phyloP scores from a whole-genome alignment of 1,140 invertebrate genomes.

The Bombus huntii region DNA sequence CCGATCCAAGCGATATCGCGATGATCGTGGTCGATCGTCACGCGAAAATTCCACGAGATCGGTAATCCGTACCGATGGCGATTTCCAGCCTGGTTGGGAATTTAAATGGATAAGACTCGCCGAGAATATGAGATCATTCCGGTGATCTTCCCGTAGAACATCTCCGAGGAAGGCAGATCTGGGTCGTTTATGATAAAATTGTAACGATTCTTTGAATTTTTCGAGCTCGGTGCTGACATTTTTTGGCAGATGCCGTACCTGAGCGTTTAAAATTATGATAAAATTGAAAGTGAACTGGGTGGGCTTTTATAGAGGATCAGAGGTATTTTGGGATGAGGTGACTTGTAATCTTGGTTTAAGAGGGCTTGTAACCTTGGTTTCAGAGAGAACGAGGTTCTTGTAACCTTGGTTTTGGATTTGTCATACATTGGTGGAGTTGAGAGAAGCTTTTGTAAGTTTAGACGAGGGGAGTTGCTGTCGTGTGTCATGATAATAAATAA shows the following conservation, averaged over 20 bases:
- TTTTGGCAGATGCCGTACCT: too few relatives aligned
- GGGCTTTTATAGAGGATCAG: not conserved
- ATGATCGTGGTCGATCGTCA: not conserved
- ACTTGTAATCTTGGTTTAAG: not conserved
- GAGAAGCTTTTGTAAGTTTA: too few relatives aligned
- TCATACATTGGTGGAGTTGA: too few relatives aligned
- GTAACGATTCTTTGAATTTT: too few relatives aligned
- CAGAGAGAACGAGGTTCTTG: too few relatives aligned
- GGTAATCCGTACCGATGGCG: not conserved
- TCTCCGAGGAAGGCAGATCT: not conserved
- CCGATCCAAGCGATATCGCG: not conserved
- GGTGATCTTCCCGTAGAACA: too few relatives aligned
- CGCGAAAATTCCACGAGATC: not conserved
- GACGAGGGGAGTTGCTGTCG: too few relatives aligned
- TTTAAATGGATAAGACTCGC: not conserved
- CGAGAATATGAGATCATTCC: not conserved
- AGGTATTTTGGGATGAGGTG: not conserved
- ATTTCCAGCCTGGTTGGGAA: not conserved
- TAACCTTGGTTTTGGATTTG: too few relatives aligned
- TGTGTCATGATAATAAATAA: too few relatives aligned
- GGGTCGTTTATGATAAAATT: constrained; percentile 1
- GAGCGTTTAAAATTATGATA: not conserved
- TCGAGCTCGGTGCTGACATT: too few relatives aligned
- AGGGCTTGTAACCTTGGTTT: not conserved
- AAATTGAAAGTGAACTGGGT: not conserved